phyloP scores from a whole-genome alignment of 2,797 vertebrate genomes.

The Tinamus major region DNA sequence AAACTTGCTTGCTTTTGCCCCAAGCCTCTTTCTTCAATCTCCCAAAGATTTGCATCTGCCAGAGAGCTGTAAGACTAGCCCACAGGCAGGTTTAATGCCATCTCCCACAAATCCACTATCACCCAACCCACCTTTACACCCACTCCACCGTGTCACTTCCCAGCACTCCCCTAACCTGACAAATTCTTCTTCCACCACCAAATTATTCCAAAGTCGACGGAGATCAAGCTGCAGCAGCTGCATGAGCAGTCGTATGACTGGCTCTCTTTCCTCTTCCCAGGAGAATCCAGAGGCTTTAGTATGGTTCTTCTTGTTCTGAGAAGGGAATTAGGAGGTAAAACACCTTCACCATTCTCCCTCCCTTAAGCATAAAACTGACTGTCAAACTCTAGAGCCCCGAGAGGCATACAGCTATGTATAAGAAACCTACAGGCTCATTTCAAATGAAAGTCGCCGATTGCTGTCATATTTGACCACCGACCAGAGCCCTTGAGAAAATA shows the following conservation, averaged over 20 bases:
- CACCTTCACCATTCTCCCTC: not conserved
- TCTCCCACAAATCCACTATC: not conserved
- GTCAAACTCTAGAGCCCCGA: not conserved
- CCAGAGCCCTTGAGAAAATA: not conserved
- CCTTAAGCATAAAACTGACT: not conserved
- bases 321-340: not conserved
- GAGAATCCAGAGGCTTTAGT: slow-evolving; percentile 77
- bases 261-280: slow-evolving; percentile 91
- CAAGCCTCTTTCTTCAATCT: not conserved
- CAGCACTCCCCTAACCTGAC: slow-evolving; percentile 80
- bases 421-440: not conserved
- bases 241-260: slow-evolving; percentile 83
- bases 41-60: rapidly evolving
- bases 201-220: slow-evolving; percentile 89
- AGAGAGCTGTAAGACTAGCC: not conserved
- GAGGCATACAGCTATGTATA: not conserved
- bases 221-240: slow-evolving; percentile 94
- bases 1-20: not conserved
- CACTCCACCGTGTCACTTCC: not conserved
- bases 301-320: slow-evolving; percentile 87
- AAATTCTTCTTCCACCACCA: slow-evolving; percentile 93
- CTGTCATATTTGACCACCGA: not conserved
- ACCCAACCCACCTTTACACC: not conserved
- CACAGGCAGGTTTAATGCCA: not conserved
- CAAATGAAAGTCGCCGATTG: rapidly evolving